phyloP scores from a whole-genome alignment of 1,140 invertebrate species.

The Pentalonia nigronervosa region DNA sequence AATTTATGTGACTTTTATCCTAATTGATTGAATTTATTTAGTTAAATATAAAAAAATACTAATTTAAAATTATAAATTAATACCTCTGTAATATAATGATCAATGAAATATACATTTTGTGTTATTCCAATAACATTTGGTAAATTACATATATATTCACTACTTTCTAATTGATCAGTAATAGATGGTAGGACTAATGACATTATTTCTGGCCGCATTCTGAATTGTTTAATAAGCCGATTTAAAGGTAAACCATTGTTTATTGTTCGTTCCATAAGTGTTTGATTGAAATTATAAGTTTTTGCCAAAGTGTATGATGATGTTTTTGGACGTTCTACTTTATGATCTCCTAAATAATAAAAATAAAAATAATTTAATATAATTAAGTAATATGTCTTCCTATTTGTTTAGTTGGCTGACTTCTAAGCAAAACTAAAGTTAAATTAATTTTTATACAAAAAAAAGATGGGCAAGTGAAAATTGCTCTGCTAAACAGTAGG shows the following conservation, averaged over 20 bases:
- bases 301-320: constrained; percentile 69
- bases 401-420: not conserved
- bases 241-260: constrained; percentile 68
- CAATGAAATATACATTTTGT: constrained; percentile 70
- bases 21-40: constrained; percentile 52
- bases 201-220: constrained; percentile 73
- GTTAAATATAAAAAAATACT: not conserved
- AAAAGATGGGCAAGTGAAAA: not conserved
- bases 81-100: constrained; percentile 68
- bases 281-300: constrained; percentile 72
- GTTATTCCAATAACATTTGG: constrained; percentile 66
- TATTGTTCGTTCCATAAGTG: constrained; percentile 77
- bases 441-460: not conserved
- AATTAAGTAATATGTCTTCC: not conserved
- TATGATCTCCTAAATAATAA: constrained; percentile 72
- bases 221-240: constrained; percentile 69
- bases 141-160: constrained; percentile 67
- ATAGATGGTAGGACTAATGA: constrained; percentile 70
- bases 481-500: no score
- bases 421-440: not conserved
- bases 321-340: constrained; percentile 74
- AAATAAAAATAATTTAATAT: not conserved
- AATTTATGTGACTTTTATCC: constrained; percentile 68
- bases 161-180: constrained; percentile 69
- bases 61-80: constrained; percentile 59